Evolutionary conservation across 2,113 vertebrate genomes (phyloP), one percentile per base, ranked within the genome.

Genomic region (Nicator chloris): DNA sequence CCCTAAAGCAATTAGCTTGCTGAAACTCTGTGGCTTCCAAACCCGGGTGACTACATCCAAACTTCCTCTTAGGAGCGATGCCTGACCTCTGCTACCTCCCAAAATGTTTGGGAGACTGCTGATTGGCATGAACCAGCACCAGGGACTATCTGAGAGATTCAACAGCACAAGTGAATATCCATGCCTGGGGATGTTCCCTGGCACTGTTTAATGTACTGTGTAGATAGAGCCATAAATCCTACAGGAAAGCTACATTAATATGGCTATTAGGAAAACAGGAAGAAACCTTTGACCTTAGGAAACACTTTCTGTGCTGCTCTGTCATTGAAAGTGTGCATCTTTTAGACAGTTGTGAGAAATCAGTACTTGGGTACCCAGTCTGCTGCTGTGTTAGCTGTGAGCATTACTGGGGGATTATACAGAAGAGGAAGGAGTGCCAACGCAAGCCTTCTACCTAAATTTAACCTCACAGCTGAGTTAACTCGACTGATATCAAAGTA

Each of bases 401-500:
- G 57, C 59, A 50, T 81, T 86, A 42, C 42, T 70, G 53, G 6
- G 27, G 40, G 23, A 30, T 91, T 95, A 53, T 12, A 44, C n/a
- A 50, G 37, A 87, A 79, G 47, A n/a, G 15, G 22, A 6, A 71
- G 37, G 78, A 82, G 16, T 61, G 82, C 57, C 83, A 79, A 7
- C 54, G 54, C 19, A 95, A 95, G 84, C 69, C 16, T 64, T 47
- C 66, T 64, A 56, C 49, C 57, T 85, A 89, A 89, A 73, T 80
- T 77, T 85, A 82, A 91, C 75, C 63, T 95, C 75, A 72, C 70
- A 82, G 45, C 40, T 85, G 77, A 94, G 57, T 76, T 93, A 91
- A 87, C n/a, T 82, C 0, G 0, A 42, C 65, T 82, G 54, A 45
- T 95, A 63, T 56, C 4, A 4, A 90, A 83, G n/a, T 21, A 45